Conservation (phyloP, 2,113 vertebrate genomes). For the Oceanodroma tethys region DNA sequence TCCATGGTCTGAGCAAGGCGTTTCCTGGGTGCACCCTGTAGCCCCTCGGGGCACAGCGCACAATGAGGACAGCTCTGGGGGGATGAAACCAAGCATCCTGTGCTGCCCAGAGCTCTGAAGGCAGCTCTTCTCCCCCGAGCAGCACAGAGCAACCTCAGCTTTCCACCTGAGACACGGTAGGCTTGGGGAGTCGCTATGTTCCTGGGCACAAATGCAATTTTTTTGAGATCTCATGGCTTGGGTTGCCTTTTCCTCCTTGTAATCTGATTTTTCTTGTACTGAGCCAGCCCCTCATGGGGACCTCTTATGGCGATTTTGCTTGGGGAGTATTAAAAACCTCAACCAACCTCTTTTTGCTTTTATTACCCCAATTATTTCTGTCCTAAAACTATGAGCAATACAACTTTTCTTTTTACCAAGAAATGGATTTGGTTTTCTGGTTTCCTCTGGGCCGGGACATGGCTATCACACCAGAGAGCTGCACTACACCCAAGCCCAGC, state of each 20-base stretch:
- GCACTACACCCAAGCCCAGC: background rate
- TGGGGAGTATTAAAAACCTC: background rate
- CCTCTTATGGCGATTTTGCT: fast-evolving
- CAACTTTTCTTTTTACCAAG: background rate
- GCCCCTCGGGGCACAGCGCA: background rate
- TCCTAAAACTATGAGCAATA: background rate
- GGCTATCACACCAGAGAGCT: background rate
- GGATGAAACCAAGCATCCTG: too few species aligned
- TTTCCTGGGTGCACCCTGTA: background rate
- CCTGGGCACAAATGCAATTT: background rate
- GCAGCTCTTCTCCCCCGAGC: background rate
- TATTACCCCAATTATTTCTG: background rate
- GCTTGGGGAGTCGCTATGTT: background rate
- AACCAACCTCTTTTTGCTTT: background rate
- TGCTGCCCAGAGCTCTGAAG: background rate
- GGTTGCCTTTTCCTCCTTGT: background rate
- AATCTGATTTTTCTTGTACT: background rate
- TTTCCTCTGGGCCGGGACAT: background rate
- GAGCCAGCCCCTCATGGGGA: background rate
- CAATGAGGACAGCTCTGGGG: too few species aligned
- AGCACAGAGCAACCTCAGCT: background rate
- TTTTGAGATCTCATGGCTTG: background rate
- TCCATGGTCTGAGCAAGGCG: fast-evolving
- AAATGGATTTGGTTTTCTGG: background rate
- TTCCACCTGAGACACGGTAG: too few species aligned